Evolutionary conservation across 2,888 invertebrate species (phyloP).

Genomic region (Hymenopus coronatus): DNA sequence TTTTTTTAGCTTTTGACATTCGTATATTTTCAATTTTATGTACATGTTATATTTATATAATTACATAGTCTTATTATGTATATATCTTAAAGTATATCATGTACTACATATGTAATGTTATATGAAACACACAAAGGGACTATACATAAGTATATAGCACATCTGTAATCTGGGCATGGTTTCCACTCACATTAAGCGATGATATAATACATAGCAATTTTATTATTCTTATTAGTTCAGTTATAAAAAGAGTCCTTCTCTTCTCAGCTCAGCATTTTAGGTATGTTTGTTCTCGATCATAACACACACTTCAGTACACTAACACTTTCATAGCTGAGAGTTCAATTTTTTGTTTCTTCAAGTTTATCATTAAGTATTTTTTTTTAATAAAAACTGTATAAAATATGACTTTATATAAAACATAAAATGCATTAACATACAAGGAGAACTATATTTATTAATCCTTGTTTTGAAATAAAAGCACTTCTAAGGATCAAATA

Average conservation of each 20-base stretch:
- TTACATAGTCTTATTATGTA: neutral
- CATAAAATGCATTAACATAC: neutral
- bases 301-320: neutral
- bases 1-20: neutral
- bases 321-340: neutral
- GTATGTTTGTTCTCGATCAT: neutral
- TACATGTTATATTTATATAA: neutral
- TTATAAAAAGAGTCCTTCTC: neutral
- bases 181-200: neutral
- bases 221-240: neutral
- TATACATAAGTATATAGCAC: neutral
- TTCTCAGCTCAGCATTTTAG: neutral
- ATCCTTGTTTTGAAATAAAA: neutral
- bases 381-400: neutral
- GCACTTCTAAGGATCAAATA: neutral
- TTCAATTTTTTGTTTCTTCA: neutral
- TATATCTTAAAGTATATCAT: neutral
- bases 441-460: neutral
- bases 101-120: neutral
- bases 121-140: neutral
- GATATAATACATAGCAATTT: neutral
- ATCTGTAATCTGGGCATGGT: neutral
- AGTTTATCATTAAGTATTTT: neutral
- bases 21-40: neutral
- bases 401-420: neutral